Conservation (phyloP, 2,888 invertebrate genomes). For the Lomographa bimaculata region DNA sequence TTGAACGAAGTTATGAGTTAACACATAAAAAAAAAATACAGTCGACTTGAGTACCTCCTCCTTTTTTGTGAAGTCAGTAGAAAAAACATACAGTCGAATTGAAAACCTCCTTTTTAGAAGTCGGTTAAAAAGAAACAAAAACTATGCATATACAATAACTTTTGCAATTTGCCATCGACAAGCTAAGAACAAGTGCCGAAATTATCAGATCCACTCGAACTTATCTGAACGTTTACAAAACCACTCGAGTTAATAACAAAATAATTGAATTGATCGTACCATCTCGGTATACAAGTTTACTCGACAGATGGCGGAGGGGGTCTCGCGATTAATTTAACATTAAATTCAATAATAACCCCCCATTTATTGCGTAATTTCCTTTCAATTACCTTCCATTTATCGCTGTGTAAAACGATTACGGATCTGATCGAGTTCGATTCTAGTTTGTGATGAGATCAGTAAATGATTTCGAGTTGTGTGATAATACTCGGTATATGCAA, state of each 20-base stretch:
- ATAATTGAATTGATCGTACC: constrained; percentile 50
- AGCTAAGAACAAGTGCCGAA: too few relatives aligned
- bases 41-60: too few relatives aligned
- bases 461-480: constrained; percentile 7
- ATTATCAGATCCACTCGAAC: constrained; percentile 8
- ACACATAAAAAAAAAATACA: too few relatives aligned
- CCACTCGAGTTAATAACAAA: constrained; percentile 47
- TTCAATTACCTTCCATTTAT: constrained; percentile 81
- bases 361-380: constrained; percentile 83
- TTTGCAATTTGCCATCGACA: too few relatives aligned
- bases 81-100: too few relatives aligned
- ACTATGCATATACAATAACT: too few relatives aligned
- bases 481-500: too few relatives aligned
- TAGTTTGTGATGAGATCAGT: constrained; percentile 16
- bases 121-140: too few relatives aligned
- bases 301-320: constrained; percentile 76
- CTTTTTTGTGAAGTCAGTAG: too few relatives aligned
- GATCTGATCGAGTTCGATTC: constrained; percentile 32
- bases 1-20: too few relatives aligned
- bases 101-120: too few relatives aligned
- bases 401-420: constrained; percentile 73
- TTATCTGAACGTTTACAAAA: constrained; percentile 32
- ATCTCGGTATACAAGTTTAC: constrained; percentile 48
- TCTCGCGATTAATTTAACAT: constrained; percentile 78
- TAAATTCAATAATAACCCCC: constrained; percentile 82